These are phyloP conservation scores for Percopsis omiscomaycus DNA, from an alignment of 2,797 vertebrate genomes.

Conservation along the genomic window DNA sequence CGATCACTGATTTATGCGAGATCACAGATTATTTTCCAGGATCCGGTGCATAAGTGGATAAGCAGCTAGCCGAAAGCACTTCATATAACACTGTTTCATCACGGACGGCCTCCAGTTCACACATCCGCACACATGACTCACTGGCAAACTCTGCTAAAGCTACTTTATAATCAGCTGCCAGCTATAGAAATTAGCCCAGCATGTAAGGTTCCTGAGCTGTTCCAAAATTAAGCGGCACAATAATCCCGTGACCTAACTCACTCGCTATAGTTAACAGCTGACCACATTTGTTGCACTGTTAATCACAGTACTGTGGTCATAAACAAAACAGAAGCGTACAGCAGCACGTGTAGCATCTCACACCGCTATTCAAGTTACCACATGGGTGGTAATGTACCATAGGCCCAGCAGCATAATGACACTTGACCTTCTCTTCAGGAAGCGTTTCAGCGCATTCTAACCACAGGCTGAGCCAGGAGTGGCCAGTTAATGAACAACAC, in stretches of 20 bases:
- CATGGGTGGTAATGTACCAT: neutral
- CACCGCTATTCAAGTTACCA: neutral
- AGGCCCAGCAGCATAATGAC: neutral
- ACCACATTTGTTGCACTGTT: slow-evolving; percentile 5
- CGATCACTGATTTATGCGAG: slow-evolving; percentile 22
- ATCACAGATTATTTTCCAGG: slow-evolving; percentile 58
- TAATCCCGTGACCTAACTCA: slow-evolving; percentile 28
- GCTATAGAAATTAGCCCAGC: slow-evolving; percentile 50
- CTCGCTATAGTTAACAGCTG: slow-evolving; percentile 8
- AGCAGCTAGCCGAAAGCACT: slow-evolving; percentile 49
- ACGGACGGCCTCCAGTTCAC: slow-evolving; percentile 66
- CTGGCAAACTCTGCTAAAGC: slow-evolving; percentile 46
- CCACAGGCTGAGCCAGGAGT: slow-evolving; percentile 4
- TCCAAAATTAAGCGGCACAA: slow-evolving; percentile 41
- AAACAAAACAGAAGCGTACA: slow-evolving; percentile 9
- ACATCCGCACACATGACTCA: slow-evolving; percentile 44
- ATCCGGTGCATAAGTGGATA: slow-evolving; percentile 63
- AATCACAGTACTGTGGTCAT: no score
- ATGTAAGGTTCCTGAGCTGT: slow-evolving; percentile 39
- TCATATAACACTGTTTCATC: slow-evolving; percentile 64
- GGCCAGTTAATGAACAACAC: slow-evolving; percentile 56
- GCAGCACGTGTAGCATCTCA: neutral
- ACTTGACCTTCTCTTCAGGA: neutral
- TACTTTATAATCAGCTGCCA: slow-evolving; percentile 52
- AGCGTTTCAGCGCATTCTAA: slow-evolving; percentile 10